A percentile compares a stretch with the other conserved stretches of the same genome.
Conservation (phyloP, 2,888 invertebrate species). For the Psylliodes chrysocephalus region DNA sequence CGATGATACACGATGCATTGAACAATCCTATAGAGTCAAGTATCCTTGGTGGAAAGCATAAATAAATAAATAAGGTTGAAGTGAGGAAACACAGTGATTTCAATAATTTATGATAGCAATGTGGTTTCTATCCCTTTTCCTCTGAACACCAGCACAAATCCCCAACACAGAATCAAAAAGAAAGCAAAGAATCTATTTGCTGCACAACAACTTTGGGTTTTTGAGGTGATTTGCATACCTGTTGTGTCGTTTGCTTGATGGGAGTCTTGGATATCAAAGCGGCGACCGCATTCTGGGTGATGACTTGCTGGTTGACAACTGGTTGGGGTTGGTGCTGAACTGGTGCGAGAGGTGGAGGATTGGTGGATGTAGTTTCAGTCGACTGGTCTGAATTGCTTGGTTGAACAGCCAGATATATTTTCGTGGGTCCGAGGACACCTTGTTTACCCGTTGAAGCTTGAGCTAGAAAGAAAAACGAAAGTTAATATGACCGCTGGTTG, state of each 20-base stretch:
- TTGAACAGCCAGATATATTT: conserved; percentile 87
- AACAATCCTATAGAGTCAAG: too few relatives aligned
- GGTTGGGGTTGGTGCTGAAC: conserved; percentile 63
- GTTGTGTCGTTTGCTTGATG: conserved; percentile 51
- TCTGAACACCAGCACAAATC: neutral
- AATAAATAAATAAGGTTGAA: too few relatives aligned
- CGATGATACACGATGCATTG: too few relatives aligned
- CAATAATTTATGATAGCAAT: too few relatives aligned
- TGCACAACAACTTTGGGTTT: conserved; percentile 60
- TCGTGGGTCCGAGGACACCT: conserved; percentile 85
- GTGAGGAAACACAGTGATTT: too few relatives aligned
- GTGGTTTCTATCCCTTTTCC: neutral
- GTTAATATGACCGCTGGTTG: too few relatives aligned
- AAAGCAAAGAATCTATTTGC: conserved; percentile 55
- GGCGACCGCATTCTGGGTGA: conserved; percentile 14
- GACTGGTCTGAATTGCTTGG: conserved; percentile 67
- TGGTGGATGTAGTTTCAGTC: conserved; percentile 49
- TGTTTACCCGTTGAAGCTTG: conserved; percentile 89
- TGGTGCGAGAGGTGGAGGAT: conserved; percentile 68
- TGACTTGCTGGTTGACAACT: conserved; percentile 63
- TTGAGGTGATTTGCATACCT: conserved; percentile 61
- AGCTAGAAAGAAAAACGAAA: conserved; percentile 68
- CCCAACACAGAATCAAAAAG: conserved; percentile 36
- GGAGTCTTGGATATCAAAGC: conserved; percentile 36
- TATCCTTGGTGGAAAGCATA: too few relatives aligned